Conservation (phyloP, 2,888 invertebrate species). For the Cantharis lateralis region DNA sequence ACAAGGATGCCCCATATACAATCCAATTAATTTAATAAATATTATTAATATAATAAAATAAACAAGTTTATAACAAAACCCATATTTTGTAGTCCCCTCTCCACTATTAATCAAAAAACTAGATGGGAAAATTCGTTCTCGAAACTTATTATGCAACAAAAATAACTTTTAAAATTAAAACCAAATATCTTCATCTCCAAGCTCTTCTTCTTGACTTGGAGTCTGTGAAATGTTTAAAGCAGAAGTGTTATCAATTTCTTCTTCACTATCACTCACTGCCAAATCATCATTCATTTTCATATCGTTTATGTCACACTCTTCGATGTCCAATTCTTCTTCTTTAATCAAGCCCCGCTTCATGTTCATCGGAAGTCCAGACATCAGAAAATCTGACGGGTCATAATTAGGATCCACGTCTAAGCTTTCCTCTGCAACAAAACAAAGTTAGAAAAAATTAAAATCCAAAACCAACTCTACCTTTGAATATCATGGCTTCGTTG, state of each 20-base stretch:
- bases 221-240: constrained; percentile 36
- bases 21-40: neutral
- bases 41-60: neutral
- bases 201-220: constrained; percentile 59
- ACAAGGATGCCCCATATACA: neutral
- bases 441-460: constrained; percentile 16
- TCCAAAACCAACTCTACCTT: constrained; percentile 39
- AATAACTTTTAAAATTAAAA: constrained; percentile 56
- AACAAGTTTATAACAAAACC: neutral
- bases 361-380: constrained; percentile 57
- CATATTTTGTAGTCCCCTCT: neutral
- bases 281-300: constrained; percentile 74
- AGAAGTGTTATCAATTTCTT: constrained; percentile 54
- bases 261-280: constrained; percentile 79
- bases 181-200: constrained; percentile 63
- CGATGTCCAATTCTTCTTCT: constrained; percentile 37
- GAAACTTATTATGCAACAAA: neutral
- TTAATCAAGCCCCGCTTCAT: constrained; percentile 36
- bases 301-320: constrained; percentile 52
- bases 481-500: constrained; percentile 44
- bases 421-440: constrained; percentile 63
- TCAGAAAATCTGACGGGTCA: constrained; percentile 83
- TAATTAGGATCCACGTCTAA: constrained; percentile 81
- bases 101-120: no score
- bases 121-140: neutral